These are phyloP conservation scores for Apamea epomidion DNA, from an alignment of 2,888 invertebrate species.

Conservation along the genomic window DNA sequence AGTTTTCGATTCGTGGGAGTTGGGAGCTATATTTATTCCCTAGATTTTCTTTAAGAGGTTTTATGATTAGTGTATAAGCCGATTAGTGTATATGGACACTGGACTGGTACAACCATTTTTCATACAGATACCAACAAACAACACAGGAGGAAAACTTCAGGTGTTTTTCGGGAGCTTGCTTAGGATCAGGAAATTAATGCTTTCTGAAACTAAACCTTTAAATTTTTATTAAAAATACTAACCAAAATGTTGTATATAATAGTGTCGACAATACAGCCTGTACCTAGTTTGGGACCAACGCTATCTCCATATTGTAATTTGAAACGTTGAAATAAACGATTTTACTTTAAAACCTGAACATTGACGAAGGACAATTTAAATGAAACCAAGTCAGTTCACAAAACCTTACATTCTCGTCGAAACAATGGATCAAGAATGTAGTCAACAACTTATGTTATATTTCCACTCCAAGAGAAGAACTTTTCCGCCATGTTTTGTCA, in stretches of 20 bases:
- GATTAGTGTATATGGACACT: background rate
- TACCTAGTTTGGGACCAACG: too few relatives aligned
- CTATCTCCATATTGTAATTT: too few relatives aligned
- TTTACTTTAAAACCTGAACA: background rate
- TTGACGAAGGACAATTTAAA: background rate
- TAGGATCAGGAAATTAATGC: background rate
- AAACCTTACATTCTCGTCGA: background rate
- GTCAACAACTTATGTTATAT: slow-evolving; percentile 8
- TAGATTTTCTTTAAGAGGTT: background rate
- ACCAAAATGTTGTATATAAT: too few relatives aligned
- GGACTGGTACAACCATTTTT: background rate
- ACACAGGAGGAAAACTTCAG: background rate
- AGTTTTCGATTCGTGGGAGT: background rate
- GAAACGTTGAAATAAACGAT: too few relatives aligned
- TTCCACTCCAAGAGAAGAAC: background rate
- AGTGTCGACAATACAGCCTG: too few relatives aligned
- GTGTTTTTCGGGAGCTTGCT: background rate
- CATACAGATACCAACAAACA: background rate
- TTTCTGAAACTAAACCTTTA: too few relatives aligned
- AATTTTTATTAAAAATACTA: too few relatives aligned
- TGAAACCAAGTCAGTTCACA: background rate
- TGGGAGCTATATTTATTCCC: background rate
- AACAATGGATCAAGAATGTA: background rate
- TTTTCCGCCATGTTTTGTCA: slow-evolving; percentile 25
- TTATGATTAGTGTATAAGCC: background rate